Conservation (phyloP, 2,888 invertebrate genomes). For the Andrena dorsata region DNA sequence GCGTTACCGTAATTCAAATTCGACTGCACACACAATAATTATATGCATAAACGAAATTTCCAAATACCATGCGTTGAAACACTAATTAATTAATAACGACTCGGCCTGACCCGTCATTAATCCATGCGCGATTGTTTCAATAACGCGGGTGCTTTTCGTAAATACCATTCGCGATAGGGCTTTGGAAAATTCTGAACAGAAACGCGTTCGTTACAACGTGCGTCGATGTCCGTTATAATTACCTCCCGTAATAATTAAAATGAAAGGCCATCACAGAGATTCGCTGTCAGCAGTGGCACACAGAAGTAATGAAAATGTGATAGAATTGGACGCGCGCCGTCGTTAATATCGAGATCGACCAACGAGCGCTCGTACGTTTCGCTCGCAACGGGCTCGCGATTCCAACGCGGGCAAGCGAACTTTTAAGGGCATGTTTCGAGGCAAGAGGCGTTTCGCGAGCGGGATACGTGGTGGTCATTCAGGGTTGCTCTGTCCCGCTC, state of each 20-base stretch:
- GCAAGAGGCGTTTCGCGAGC: conserved; percentile 54
- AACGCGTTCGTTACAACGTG: background rate
- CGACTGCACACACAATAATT: conserved; percentile 21
- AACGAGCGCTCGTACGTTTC: background rate
- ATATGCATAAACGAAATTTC: conserved; percentile 20
- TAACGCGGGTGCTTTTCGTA: background rate
- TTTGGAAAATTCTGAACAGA: background rate
- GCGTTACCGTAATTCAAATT: conserved; percentile 52
- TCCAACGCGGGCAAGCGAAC: conserved; percentile 41
- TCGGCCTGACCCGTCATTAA: conserved; percentile 13
- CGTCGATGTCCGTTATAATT: background rate
- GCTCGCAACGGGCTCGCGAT: background rate
- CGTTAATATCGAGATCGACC: background rate
- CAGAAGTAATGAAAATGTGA: background rate
- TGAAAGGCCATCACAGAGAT: background rate
- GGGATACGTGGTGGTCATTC: conserved; percentile 57
- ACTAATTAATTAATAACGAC: conserved; percentile 35
- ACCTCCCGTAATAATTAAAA: background rate
- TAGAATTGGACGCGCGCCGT: background rate
- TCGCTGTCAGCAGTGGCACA: background rate
- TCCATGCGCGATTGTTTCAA: conserved; percentile 19
- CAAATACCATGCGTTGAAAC: conserved; percentile 9
- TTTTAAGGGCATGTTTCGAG: conserved; percentile 32
- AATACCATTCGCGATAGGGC: background rate
- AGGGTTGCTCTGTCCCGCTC: conserved; percentile 49